These are phyloP conservation scores for Myrmophylax atrothorax DNA, from an alignment of 2,113 vertebrate genomes.

Conservation along the genomic window DNA sequence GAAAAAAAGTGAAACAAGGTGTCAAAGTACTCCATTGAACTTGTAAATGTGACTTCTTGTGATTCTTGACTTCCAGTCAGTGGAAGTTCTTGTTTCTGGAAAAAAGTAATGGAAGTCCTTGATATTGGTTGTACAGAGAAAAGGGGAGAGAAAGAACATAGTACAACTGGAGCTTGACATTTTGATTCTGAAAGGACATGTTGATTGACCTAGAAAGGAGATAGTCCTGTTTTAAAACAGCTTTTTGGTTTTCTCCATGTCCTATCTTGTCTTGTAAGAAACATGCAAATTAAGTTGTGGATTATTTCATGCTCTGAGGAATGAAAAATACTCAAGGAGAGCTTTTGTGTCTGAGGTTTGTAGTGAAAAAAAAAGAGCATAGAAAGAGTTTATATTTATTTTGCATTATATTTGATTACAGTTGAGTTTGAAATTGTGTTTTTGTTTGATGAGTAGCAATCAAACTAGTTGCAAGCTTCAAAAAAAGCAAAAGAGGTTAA, in stretches of 20 bases:
- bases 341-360: background rate
- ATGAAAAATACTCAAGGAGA: background rate
- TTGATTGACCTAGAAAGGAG: background rate
- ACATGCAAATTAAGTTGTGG: background rate
- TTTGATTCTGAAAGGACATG: background rate
- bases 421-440: background rate
- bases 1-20: background rate
- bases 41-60: background rate
- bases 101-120: background rate
- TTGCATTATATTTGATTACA: background rate
- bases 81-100: background rate
- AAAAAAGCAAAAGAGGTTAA: background rate
- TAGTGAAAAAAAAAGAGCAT: background rate
- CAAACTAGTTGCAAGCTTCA: background rate
- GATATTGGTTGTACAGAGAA: background rate
- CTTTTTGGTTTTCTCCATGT: background rate
- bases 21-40: background rate
- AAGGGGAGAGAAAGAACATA: background rate
- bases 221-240: background rate
- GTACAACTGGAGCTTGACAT: background rate
- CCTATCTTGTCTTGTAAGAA: background rate
- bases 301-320: background rate
- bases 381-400: background rate
- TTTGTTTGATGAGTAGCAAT: background rate
- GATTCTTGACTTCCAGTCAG: background rate